Base-by-base conservation (phyloP, 2,797 vertebrate genomes). In the Todus mexicanus region DNA sequence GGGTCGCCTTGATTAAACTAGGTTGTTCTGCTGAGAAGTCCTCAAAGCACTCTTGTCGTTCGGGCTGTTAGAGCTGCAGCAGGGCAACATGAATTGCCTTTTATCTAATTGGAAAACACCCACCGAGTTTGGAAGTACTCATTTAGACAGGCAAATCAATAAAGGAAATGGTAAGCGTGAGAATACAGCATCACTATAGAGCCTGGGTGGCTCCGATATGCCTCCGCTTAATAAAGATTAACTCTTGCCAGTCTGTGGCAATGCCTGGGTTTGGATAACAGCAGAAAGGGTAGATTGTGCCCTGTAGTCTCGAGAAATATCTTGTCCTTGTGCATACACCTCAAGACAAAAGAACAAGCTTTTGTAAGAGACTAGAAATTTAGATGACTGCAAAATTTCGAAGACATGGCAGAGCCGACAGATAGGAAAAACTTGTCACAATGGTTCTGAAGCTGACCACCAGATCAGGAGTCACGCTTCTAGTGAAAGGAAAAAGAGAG, bases 91-190 rank as follows among this genome's bases (percentile, higher is more conserved):
- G 96, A 97, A 98, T 97, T 98, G 97, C 96, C 97, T 98, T 97
- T 97, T 97, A 96, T 97, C 96, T 98, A 98, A 98, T 97, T 98
- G 98, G 97, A 97, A 97, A 97, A 97, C 97, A 96, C 97, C 97
- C 97, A 97, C 97, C 59, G 96, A 96, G 97, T 92, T 96, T 91
- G 84, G 95, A 97, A 97, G 96, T 93, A 88, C 95, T 97, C 95
- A 96, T 97, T 97, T 97, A 97, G 96, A 97, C 96, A 96, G 95
- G 77, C 91, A 95, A 97, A 97, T 97, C 97, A 97, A 97, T 97
- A 97, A 97, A 96, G 91, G 79, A 96, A 97, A 97, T 88, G 95
- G 96, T 82, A 92, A 97, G 87, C 50, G 45, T 77, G 91, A 95
- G 95, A 96, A 91, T 86, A 54, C 60, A 45, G 87, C 33, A 59